phyloP scores from a whole-genome alignment of 2,888 invertebrate genomes.

The Formica aserva region DNA sequence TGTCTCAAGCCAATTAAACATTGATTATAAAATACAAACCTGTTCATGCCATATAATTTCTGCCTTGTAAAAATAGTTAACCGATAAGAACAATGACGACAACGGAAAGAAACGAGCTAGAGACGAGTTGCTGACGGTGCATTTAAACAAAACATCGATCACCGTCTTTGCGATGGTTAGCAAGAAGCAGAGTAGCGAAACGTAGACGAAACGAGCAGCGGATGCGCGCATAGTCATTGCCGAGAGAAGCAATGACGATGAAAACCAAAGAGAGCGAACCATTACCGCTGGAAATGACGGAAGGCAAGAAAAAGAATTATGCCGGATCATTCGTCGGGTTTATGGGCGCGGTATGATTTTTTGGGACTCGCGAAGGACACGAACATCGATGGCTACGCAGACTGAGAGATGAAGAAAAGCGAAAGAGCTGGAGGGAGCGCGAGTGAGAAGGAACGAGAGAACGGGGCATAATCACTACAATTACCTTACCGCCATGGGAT shows the following conservation, averaged over 20 bases:
- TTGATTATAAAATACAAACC: slow-evolving; percentile 16
- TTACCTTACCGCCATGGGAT: slow-evolving; percentile 81
- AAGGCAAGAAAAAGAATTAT: slow-evolving; percentile 45
- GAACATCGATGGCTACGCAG: slow-evolving; percentile 63
- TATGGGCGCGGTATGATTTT: slow-evolving; percentile 74
- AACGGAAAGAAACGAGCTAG: slow-evolving; percentile 14
- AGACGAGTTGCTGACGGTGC: slow-evolving; percentile 18
- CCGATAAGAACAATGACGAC: neutral
- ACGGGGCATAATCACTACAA: slow-evolving; percentile 82
- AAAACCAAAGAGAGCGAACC: slow-evolving; percentile 48
- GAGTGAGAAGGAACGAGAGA: slow-evolving; percentile 64
- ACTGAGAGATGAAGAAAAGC: slow-evolving; percentile 56
- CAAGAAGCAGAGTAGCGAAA: slow-evolving; percentile 51
- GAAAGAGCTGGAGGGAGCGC: slow-evolving; percentile 50
- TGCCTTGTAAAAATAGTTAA: slow-evolving; percentile 23
- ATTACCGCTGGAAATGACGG: slow-evolving; percentile 55
- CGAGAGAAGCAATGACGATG: slow-evolving; percentile 43
- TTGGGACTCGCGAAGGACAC: slow-evolving; percentile 74
- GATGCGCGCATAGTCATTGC: slow-evolving; percentile 23
- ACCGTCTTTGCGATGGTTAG: slow-evolving; percentile 7
- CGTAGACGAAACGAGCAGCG: slow-evolving; percentile 4
- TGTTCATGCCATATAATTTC: slow-evolving; percentile 16
- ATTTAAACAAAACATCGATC: slow-evolving; percentile 44
- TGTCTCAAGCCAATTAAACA: neutral
- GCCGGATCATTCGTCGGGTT: slow-evolving; percentile 64